Conservation (phyloP, 1,140 invertebrate species). For the Neelides sp. region DNA sequence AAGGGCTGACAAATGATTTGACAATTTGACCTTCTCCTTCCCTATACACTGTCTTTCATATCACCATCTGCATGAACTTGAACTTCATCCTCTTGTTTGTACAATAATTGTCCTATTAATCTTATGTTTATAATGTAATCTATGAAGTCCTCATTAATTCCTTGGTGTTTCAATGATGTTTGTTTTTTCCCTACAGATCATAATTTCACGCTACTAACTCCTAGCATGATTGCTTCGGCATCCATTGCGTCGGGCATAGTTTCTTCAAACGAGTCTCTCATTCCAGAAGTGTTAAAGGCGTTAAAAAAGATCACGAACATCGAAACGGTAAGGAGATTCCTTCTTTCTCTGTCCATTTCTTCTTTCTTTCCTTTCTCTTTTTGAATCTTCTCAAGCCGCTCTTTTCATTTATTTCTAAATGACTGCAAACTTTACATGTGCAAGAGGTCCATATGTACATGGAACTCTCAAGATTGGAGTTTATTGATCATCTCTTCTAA, state of each 20-base stretch:
- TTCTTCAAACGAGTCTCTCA: constrained; percentile 11
- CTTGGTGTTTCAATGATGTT: too few relatives aligned
- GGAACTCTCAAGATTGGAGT: too few relatives aligned
- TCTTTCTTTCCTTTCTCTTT: constrained; percentile 10
- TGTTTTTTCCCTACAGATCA: constrained; percentile 21
- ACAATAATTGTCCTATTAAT: too few relatives aligned
- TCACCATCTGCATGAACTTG: too few relatives aligned
- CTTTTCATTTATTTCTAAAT: constrained; percentile 3
- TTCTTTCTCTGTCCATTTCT: not conserved
- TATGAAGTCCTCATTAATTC: not conserved
- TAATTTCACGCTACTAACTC: constrained; percentile 24
- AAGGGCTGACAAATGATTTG: too few relatives aligned
- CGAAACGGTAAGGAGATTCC: constrained; percentile 22
- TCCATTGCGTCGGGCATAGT: constrained; percentile 24
- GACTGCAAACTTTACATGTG: too few relatives aligned
- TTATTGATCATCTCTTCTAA: too few relatives aligned
- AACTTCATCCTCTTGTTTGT: too few relatives aligned
- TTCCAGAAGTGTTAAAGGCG: constrained; percentile 18
- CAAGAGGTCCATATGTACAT: too few relatives aligned
- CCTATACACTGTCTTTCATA: too few relatives aligned
- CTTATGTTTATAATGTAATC: too few relatives aligned
- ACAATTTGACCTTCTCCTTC: too few relatives aligned
- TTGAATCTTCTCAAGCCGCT: not conserved
- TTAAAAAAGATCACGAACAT: constrained; percentile 24
- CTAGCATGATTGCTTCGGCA: constrained; percentile 26